These are phyloP conservation scores for Lasiurus cinereus DNA, from an alignment of 2,113 vertebrate genomes.

Conservation along the genomic window DNA sequence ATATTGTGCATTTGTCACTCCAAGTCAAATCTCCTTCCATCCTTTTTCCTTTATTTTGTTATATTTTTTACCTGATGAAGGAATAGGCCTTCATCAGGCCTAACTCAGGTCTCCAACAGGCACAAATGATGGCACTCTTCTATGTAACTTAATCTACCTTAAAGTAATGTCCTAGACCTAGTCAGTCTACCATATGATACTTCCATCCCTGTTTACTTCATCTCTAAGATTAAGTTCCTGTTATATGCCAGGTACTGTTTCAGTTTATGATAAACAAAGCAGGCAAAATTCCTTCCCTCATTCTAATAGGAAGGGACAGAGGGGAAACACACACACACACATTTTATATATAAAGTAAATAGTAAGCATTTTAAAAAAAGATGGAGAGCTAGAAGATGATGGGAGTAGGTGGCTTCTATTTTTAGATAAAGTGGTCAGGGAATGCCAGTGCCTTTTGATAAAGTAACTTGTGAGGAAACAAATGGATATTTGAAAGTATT, in stretches of 20 bases:
- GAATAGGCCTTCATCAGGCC: neutral
- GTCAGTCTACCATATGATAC: neutral
- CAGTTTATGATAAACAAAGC: neutral
- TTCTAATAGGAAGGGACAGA: neutral
- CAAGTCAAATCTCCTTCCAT: neutral
- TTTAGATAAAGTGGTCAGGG: constrained; percentile 27
- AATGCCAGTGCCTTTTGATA: neutral
- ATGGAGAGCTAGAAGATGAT: constrained; percentile 17
- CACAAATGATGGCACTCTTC: neutral
- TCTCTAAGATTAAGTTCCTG: constrained; percentile 34
- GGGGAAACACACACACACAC: neutral
- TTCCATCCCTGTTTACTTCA: constrained; percentile 2
- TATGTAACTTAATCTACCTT: neutral
- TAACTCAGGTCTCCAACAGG: neutral
- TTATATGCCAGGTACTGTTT: neutral
- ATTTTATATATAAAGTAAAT: constrained; percentile 9
- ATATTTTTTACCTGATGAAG: neutral
- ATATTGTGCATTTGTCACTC: neutral
- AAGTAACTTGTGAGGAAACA: constrained; percentile 24
- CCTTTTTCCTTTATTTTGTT: neutral
- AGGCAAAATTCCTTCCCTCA: neutral
- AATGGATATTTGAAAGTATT: neutral
- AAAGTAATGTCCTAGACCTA: neutral
- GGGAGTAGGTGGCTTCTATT: neutral
- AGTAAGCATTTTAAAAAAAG: constrained; percentile 51